Evolutionary conservation across 2,113 vertebrate genomes (phyloP), one percentile per base, ranked within the genome.

Genomic region (Grus americana): DNA sequence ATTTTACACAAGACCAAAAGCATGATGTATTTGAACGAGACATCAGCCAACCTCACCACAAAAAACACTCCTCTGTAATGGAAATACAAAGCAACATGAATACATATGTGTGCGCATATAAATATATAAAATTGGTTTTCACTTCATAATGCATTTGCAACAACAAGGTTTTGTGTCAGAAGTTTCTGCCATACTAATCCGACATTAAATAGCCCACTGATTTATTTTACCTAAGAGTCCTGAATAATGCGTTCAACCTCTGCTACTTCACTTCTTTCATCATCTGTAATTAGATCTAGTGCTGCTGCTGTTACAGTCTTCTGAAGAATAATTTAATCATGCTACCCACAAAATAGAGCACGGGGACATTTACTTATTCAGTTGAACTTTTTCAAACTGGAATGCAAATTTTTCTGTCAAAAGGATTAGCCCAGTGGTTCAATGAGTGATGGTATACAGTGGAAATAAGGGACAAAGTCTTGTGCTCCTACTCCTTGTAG

Each of bases 241-340:
- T 57, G 49, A 80, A 84, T 12, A 22, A 13, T 17, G 12, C 9
- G 2, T 30, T 63, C 91, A 90, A 46, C n/a, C 58, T 84, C 68
- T 65, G n/a, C 49, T 86, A 70, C 63, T 93, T 78, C 62, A 71
- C 49, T 86, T 73, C 67, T 80, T 83, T 92, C 82, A 93, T 74
- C 75, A 73, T 47, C 59, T 63, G 42, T 83, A 91, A 93, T 86
- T 73, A 80, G 47, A 95, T 88, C 52, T 81, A 86, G 67, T 9
- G 4, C 36, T 70, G 72, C 59, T 86, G 71, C 61, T 81, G n/a
- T 85, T 73, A 58, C 18, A 78, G 63, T 47, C 67, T 59, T 88
- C 55, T 75, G 67, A 91, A 92, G 67, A 93, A 79, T 85, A 95
- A 94, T 63, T 88, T 52, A 86, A 93, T 81, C 36, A 63, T 67